Evolutionary conservation across 2,888 invertebrate genomes (phyloP).

Genomic region (Acleris laterana): DNA sequence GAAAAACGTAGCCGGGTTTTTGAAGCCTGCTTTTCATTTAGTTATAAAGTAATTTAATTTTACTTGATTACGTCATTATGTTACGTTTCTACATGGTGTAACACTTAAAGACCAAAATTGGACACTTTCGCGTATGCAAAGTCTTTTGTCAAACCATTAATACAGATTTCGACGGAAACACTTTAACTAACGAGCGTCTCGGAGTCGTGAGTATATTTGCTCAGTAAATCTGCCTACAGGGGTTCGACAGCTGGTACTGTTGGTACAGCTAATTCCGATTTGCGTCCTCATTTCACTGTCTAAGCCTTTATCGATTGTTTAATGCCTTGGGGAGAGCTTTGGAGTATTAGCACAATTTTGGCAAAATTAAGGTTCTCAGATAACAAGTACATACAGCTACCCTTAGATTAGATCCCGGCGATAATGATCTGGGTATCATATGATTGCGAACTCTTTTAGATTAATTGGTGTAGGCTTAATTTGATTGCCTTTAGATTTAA

Average conservation of each 20-base stretch:
- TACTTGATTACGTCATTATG: too few relatives aligned
- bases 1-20: too few relatives aligned
- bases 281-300: constrained; percentile 21
- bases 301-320: constrained; percentile 26
- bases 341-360: background rate
- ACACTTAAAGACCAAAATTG: background rate
- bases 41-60: too few relatives aligned
- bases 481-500: too few relatives aligned
- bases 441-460: too few relatives aligned
- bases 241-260: constrained; percentile 24
- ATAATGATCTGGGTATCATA: too few relatives aligned
- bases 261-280: constrained; percentile 28
- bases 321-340: constrained; percentile 4
- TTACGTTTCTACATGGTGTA: too few relatives aligned
- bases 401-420: too few relatives aligned
- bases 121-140: background rate
- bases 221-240: constrained; percentile 29
- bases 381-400: too few relatives aligned
- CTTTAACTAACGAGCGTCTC: constrained; percentile 21
- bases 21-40: too few relatives aligned
- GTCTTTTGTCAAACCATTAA: background rate
- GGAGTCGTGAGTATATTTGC: constrained; percentile 19
- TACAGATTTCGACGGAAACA: constrained; percentile 10
- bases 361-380: too few relatives aligned
- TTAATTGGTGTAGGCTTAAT: too few relatives aligned